phyloP scores from a whole-genome alignment of 2,797 vertebrate species.

The Capromys pilorides region DNA sequence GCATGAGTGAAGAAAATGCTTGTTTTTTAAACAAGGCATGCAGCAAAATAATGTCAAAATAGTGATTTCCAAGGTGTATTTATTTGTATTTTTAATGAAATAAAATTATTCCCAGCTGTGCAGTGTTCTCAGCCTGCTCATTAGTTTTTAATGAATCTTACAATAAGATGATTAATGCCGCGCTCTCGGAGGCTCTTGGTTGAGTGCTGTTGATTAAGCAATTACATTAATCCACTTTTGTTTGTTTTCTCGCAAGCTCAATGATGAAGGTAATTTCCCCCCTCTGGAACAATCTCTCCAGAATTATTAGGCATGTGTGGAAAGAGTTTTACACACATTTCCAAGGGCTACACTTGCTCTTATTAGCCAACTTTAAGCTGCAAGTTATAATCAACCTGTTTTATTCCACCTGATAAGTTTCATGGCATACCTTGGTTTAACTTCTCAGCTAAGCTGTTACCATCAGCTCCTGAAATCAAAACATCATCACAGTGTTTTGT shows the following conservation, averaged over 20 bases:
- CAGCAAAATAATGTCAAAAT: conserved; percentile 79
- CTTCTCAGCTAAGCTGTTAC: neutral
- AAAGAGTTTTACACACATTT: conserved; percentile 75
- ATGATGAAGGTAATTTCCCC: conserved; percentile 83
- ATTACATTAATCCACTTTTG: conserved; percentile 92
- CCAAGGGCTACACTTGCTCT: conserved; percentile 58
- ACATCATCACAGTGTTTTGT: neutral
- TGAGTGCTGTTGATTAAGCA: conserved; percentile 89
- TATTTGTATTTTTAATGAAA: conserved; percentile 94
- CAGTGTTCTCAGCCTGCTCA: conserved; percentile 89
- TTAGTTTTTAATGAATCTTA: conserved; percentile 90
- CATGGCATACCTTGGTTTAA: neutral
- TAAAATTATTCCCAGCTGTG: conserved; percentile 94
- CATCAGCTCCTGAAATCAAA: neutral
- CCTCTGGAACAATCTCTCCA: conserved; percentile 67
- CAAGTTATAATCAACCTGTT: conserved; percentile 74
- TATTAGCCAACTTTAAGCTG: conserved; percentile 51
- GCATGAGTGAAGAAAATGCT: too few species aligned
- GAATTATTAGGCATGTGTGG: conserved; percentile 81
- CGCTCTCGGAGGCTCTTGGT: conserved; percentile 85
- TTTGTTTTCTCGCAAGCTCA: conserved; percentile 90
- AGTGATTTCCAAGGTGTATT: conserved; percentile 88
- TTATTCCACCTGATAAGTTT: conserved; percentile 58
- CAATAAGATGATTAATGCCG: conserved; percentile 93
- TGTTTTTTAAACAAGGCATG: conserved; percentile 78